Evolutionary conservation across 2,888 invertebrate genomes (phyloP), one percentile per base, ranked within the genome.

Genomic region (Onchidella celtica): DNA sequence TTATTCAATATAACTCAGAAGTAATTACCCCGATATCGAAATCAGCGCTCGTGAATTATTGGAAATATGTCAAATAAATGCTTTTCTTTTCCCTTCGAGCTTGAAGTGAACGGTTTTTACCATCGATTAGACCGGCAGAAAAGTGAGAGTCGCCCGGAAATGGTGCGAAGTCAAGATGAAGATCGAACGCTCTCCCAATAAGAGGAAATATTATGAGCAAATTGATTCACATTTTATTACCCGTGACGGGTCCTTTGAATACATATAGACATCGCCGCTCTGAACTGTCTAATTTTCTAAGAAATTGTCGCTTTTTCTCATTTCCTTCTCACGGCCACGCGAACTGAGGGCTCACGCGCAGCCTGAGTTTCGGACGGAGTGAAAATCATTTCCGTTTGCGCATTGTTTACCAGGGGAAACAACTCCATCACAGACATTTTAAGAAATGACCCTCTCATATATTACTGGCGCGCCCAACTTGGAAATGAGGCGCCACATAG

Each of bases 381-480:
- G 72, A 59, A 63, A 57, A 24, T 79, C 72, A 72, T 72, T 61
- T 72, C 79, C 70, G 70, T 61, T 47, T 63, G 63, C n/a, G 38
- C 27, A 63, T 72, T 72, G 72, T 79, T 70, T 47, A 72, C 24
- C 40, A n/a, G 63, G 63, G 69, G 57, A n/a, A 72, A 72, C 79
- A 79, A 63, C 79, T 63, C 63, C 72, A 72, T 79, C 59, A 79
- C 29, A 59, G 34, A 17, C 34, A 59, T 55, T 72, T 59, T 59
- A n/a, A 24, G 24, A 59, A 59, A 6, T 47, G 47, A 47, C 47
- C 47, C 47, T n/a, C 47, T 47, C 47, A 11, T 47, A 47, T 47
- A 47, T 47, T 47, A 47, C 47, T 6, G 47, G 9, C 17, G 47
- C 47, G 47, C 17, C 47, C 47, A 47, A 11, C 6, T 6, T 11